Conservation (phyloP, 2,797 vertebrate genomes). For the Oryzias dopingdopingensis region DNA sequence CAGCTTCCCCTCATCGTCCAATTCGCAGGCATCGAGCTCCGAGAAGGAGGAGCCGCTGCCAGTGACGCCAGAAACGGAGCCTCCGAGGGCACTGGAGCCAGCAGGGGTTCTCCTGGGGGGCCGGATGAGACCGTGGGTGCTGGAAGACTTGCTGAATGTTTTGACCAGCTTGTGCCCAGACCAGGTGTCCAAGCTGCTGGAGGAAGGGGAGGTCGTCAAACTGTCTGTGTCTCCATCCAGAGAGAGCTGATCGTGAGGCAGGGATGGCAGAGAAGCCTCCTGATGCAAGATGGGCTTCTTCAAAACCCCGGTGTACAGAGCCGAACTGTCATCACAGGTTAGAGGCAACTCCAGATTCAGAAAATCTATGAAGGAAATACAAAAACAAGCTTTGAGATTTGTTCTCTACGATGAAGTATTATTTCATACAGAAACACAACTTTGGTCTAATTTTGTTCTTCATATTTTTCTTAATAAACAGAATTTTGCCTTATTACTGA, state of each 20-base stretch:
- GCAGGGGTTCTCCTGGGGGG: conserved; percentile 84
- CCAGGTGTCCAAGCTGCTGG: conserved; percentile 91
- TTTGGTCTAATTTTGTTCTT: too few species aligned
- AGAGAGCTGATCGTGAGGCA: conserved; percentile 82
- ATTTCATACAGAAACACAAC: too few species aligned
- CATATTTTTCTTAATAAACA: too few species aligned
- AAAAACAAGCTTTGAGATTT: neutral
- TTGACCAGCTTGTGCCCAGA: conserved; percentile 91
- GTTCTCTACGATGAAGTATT: too few species aligned
- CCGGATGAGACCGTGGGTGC: conserved; percentile 88
- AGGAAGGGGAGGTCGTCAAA: conserved; percentile 87
- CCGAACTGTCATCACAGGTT: conserved; percentile 84
- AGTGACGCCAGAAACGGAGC: conserved; percentile 77
- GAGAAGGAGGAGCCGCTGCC: conserved; percentile 84
- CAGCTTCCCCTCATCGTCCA: conserved; percentile 86
- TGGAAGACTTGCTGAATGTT: conserved; percentile 87
- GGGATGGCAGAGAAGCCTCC: conserved; percentile 77
- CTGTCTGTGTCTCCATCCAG: conserved; percentile 86
- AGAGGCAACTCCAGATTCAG: conserved; percentile 80
- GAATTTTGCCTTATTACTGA: too few species aligned
- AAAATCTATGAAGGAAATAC: conserved; percentile 70
- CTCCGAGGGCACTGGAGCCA: conserved; percentile 58
- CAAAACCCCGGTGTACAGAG: conserved; percentile 91
- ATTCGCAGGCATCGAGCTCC: conserved; percentile 81
- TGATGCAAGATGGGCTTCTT: conserved; percentile 85